Conservation (phyloP, 2,113 vertebrate genomes). For the Serinus canaria region DNA sequence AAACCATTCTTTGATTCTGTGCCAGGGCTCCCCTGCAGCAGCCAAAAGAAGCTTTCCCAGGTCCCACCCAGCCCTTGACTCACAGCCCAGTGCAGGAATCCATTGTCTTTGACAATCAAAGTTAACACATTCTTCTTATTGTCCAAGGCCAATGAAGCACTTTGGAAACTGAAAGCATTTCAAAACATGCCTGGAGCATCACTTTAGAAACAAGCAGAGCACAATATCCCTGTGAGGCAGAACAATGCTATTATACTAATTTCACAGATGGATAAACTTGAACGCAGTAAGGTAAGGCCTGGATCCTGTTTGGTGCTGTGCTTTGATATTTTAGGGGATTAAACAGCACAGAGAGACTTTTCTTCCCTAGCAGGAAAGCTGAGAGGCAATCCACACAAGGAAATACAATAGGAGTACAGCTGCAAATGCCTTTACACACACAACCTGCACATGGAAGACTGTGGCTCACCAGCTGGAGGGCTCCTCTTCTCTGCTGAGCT, state of each 20-base stretch:
- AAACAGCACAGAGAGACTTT: neutral
- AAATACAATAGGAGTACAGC: neutral
- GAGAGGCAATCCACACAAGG: neutral
- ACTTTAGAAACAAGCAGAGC: slow-evolving; percentile 42
- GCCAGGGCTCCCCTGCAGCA: neutral
- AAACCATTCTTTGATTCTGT: neutral
- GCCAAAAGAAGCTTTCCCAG: neutral
- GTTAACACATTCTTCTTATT: neutral
- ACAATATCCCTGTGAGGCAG: slow-evolving; percentile 43
- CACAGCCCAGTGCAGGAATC: neutral
- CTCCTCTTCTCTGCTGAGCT: neutral
- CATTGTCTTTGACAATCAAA: neutral
- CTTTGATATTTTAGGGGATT: slow-evolving; percentile 20
- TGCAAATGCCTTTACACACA: neutral
- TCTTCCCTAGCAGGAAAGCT: neutral
- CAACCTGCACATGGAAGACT: neutral
- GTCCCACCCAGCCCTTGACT: neutral
- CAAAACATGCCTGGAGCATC: slow-evolving; percentile 49
- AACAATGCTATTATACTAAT: slow-evolving; percentile 64
- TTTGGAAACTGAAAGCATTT: slow-evolving; percentile 33
- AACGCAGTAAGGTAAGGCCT: slow-evolving; percentile 30
- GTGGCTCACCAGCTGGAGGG: neutral
- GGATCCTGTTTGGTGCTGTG: slow-evolving; percentile 6
- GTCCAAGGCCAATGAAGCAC: neutral
- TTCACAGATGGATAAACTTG: slow-evolving; percentile 57